Conservation (phyloP, 2,797 vertebrate species). For the Phrynocephalus guinanensis region DNA sequence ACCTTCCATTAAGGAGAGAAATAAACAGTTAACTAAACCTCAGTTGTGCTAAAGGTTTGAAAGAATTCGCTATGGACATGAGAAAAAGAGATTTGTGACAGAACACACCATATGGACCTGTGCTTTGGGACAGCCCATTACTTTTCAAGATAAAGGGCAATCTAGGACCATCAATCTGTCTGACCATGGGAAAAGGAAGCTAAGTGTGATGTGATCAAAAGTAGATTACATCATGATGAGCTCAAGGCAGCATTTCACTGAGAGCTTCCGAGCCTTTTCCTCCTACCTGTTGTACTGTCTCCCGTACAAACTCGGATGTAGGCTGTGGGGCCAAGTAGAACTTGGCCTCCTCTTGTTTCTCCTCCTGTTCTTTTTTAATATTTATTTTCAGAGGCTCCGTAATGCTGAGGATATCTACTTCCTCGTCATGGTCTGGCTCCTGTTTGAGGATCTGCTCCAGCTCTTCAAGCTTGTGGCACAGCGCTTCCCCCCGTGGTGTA, state of each 20-base stretch:
- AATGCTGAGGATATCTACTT: conserved; percentile 89
- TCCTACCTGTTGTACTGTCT: conserved; percentile 90
- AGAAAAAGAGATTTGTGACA: neutral
- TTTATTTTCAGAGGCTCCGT: conserved; percentile 83
- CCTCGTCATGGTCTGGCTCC: conserved; percentile 89
- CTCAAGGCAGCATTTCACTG: neutral
- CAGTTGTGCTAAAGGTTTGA: neutral
- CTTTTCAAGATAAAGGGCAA: neutral
- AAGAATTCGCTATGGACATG: neutral
- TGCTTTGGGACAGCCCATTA: neutral
- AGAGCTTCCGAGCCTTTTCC: conserved; percentile 11
- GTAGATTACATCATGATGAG: neutral
- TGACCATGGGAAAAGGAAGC: neutral
- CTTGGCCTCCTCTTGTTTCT: conserved; percentile 87
- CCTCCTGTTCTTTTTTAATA: conserved; percentile 93
- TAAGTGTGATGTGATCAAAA: neutral
- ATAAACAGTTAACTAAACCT: neutral
- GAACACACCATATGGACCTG: neutral
- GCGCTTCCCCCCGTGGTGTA: conserved; percentile 85
- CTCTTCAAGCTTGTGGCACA: conserved; percentile 90
- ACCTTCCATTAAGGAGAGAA: neutral
- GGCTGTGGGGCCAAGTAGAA: conserved; percentile 87
- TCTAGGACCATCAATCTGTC: neutral
- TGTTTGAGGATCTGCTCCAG: conserved; percentile 93
- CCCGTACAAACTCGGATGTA: conserved; percentile 88